Evolutionary conservation across 2,113 vertebrate genomes (phyloP), one percentile per base, ranked within the genome.

Genomic region (Eublepharis macularius): DNA sequence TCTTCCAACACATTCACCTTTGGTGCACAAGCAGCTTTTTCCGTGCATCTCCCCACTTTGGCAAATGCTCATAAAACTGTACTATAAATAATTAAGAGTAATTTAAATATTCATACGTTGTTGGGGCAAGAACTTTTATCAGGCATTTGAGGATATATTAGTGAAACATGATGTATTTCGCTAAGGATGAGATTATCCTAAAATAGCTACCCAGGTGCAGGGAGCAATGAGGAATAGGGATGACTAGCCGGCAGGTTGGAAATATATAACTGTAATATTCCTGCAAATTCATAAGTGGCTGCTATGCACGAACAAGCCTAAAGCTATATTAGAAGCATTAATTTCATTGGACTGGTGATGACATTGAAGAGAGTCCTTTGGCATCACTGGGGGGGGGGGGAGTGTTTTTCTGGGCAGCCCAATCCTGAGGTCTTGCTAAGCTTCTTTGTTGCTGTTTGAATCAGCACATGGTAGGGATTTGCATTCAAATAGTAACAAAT

Each of bases 51-150:
- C 93, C 93, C 91, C 34, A 70, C 29, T 87, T 80, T 87, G 94
- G 91, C 88, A 92, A 94, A 76, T 85, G 89, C 82, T 92, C 94
- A 96, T 93, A 94, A 94, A 95, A 95, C 93, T 80, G 95, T 68
- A 88, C 88, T 80, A 95, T 94, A 94, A 97, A 97, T 97, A 97
- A 97, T 97, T 97, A 95, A 97, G 93, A 93, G 83, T 95, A 93
- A 97, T 96, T 97, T 96, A 97, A 98, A 98, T 97, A 97, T 97
- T 97, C 96, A 96, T 97, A 96, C 96, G 95, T 96, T 97, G 95
- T 97, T 95, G 91, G 89, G 95, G 93, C 93, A 96, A 97, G 96
- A 95, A 95, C 95, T 96, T 97, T 97, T 88, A 96, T 95, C 95
- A 93, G 94, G 80, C 91, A 94, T 95, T 72, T 94, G 93, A 94